Conservation (phyloP, 2,888 invertebrate genomes). For the Buathra laborator region DNA sequence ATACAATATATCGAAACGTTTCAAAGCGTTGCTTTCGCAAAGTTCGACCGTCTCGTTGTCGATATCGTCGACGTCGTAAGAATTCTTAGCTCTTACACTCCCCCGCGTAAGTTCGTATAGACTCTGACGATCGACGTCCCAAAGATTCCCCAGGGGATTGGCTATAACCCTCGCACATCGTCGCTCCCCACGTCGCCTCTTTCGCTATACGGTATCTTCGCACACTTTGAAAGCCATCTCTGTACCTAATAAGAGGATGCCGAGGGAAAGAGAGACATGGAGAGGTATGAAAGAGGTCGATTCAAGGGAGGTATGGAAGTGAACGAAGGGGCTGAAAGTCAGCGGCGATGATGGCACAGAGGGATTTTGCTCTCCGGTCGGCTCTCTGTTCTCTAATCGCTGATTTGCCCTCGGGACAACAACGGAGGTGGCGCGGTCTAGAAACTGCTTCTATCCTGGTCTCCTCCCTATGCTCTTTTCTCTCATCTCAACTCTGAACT, state of each 20-base stretch:
- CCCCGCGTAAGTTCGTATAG: not conserved
- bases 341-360: slow-evolving; percentile 7
- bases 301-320: slow-evolving; percentile 32
- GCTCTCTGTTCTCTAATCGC: slow-evolving; percentile 40
- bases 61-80: slow-evolving; percentile 26
- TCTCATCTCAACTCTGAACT: not conserved
- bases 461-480: slow-evolving; percentile 1
- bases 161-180: slow-evolving; percentile 49
- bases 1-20: slow-evolving; percentile 28
- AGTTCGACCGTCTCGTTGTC: slow-evolving; percentile 9
- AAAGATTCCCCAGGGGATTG: slow-evolving; percentile 54
- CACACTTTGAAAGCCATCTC: slow-evolving; percentile 24
- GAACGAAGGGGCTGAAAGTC: slow-evolving; percentile 30
- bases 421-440: slow-evolving; percentile 20
- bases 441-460: slow-evolving; percentile 19
- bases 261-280: not conserved
- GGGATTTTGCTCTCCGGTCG: not conserved
- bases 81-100: not conserved
- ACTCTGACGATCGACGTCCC: slow-evolving; percentile 43
- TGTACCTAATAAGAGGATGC: slow-evolving; percentile 19
- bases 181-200: slow-evolving; percentile 25
- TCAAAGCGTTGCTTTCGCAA: slow-evolving; percentile 45
- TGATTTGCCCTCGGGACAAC: slow-evolving; percentile 34
- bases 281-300: slow-evolving; percentile 37
- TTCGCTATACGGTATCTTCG: slow-evolving; percentile 12